Base-by-base conservation (phyloP, 2,113 vertebrate species). In the Athene cunicularia region DNA sequence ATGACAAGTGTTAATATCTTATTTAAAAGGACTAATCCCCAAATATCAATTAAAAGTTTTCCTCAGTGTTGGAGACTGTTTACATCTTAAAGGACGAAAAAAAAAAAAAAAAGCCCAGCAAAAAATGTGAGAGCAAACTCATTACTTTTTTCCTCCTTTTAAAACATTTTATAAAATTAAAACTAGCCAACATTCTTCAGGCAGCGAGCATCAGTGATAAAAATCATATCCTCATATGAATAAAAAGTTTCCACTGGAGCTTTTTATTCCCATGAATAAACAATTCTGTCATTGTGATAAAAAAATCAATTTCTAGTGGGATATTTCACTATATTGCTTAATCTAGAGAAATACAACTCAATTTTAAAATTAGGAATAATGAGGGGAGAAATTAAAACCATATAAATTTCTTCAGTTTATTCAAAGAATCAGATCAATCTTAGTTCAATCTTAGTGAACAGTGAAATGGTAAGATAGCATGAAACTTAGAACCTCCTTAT, bases 1-100 rank as follows among this genome's bases (percentile, higher is more conserved):
- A 79, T 91, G 67, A 71, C 82, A 92, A 95, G 70, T 59, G 49
- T 55, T 91, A 94, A 86, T 80, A 67, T 93, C 89, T 96, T 91
- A 81, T 80, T 97, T 95, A 43, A 76, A 91, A 86, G 35, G 18
- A 95, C 37, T 35, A 93, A 64, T 82, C 70, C 56, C 66, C 32
- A 80, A 94, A 68, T 83, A 94, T 43, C 72, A 93, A 80, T 91
- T 87, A 86, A 95, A 93, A 76, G 45, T 93, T 95, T 92, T 79
- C 52, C 17, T 73, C 7, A 9, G 52, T 80, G 30, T 37, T 72
- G 58, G 45, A 66, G 19, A 66, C 19, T 37, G 71, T 41, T 90
- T 70, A 53, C n/a, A 62, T 50, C 24, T 72, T 72, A 91, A 72
- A 95, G 70, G 23, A 89, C 14, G 59, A 60, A 93, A 55, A 50